Percentiles rank a stretch among this genome's conserved stretches.
phyloP scores from a whole-genome alignment of 2,888 invertebrate species.

The Anaspis maculata region DNA sequence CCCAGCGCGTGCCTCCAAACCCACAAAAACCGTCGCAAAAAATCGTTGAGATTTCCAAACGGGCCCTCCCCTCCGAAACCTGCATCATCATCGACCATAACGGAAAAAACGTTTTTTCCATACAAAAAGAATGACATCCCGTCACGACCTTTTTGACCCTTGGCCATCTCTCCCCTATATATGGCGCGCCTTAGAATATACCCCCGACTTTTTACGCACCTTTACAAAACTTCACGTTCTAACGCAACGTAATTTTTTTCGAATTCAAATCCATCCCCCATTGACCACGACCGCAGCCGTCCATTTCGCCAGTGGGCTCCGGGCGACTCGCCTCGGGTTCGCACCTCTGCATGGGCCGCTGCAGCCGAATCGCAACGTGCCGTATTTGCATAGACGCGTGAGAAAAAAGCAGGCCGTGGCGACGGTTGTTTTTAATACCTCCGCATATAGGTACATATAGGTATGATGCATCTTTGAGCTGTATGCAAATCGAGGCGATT shows the following conservation, averaged over 20 bases:
- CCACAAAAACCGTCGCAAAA: background rate
- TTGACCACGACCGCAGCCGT: too few relatives aligned
- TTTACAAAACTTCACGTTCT: constrained; percentile 20
- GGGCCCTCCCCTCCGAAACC: too few relatives aligned
- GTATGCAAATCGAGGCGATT: constrained; percentile 18
- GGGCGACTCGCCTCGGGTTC: too few relatives aligned
- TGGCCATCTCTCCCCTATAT: constrained; percentile 21
- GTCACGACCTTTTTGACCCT: constrained; percentile 22
- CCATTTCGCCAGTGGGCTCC: too few relatives aligned
- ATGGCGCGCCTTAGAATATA: constrained; percentile 12
- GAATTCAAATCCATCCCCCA: constrained; percentile 12
- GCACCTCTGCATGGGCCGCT: too few relatives aligned
- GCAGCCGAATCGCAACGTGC: too few relatives aligned
- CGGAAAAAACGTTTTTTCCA: background rate
- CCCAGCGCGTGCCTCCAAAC: background rate
- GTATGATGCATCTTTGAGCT: constrained; percentile 1
- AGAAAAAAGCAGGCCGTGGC: constrained; percentile 32
- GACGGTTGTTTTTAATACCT: background rate
- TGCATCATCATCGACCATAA: too few relatives aligned
- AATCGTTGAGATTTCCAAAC: too few relatives aligned
- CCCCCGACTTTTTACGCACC: constrained; percentile 11
- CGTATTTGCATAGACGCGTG: constrained; percentile 33
- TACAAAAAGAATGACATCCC: background rate
- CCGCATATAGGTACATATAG: background rate
- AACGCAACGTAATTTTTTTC: constrained; percentile 4